Base-by-base conservation (phyloP, 35 echinoderm and acorn worm genomes). In the Acanthaster planci region DNA sequence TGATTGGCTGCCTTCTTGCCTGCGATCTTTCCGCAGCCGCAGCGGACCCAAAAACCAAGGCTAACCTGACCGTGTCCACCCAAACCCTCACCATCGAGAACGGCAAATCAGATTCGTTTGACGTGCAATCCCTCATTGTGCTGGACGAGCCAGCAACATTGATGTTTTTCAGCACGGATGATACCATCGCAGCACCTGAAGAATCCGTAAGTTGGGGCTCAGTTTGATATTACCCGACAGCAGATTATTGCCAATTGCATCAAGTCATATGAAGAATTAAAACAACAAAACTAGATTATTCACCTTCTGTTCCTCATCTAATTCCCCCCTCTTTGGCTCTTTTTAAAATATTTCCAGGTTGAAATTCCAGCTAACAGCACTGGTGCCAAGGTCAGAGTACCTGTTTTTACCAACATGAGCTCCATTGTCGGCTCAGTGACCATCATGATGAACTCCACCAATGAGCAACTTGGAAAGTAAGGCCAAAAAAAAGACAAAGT, bases 391-490 rank as follows among this genome's bases (percentile, higher is more conserved):
- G 64, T 72, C 64, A 72, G 23, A 72, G 64, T 44, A 42, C 57
- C 78, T 42, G 2, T 38, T 38, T 44, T 90, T n/a, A 78, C 39
- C 15, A 40, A 84, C 27, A 38, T 81, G 3, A 83, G 34, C 52
- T 35, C 37, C 17, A n/a, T 14, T 17, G 81, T 90, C 4, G 88
- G 88, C 1, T 10, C 30, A 19, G 68, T 64, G 29, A 51, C 52
- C 2, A 90, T 90, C 34, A 81, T 31, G 7, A 56, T 90, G 80
- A 90, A 90, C 37, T 76, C 88, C 7, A 84, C 88, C 9, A 37
- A 42, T 77, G 35, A 23, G 30, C 60, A 90, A 40, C 64, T 90
- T 30, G 88, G 88, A 78, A 58, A 84, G 88, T 90, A 79, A 90
- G 88, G 50, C 6, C n/a, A n/a, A n/a, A n/a, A n/a, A n/a, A n/a